Evolutionary conservation across 1,140 invertebrate genomes (phyloP).

Genomic region (Radopholus similis): DNA sequence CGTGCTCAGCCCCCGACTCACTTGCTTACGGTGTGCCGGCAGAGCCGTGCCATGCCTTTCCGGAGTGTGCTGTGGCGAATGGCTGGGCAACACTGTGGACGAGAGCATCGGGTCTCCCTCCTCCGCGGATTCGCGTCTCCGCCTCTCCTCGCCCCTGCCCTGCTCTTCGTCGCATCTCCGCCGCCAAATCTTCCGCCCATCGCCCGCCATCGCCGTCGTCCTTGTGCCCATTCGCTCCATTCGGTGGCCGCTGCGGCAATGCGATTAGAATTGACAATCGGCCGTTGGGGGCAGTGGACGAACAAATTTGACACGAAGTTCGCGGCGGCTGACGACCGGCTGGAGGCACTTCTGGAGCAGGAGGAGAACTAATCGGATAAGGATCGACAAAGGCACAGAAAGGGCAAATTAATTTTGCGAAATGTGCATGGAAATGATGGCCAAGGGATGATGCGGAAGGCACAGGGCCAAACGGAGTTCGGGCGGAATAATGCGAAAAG

Average conservation of each 20-base stretch:
- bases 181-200: background rate
- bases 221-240: too few relatives aligned
- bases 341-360: background rate
- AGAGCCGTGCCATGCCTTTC: background rate
- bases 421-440: background rate
- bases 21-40: background rate
- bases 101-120: background rate
- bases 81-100: background rate
- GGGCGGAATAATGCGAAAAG: background rate
- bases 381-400: background rate
- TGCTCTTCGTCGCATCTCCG: background rate
- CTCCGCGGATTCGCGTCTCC: background rate
- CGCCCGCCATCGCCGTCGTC: background rate
- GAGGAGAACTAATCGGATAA: background rate
- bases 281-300: background rate
- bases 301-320: too few relatives aligned
- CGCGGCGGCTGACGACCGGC: background rate
- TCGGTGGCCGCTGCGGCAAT: background rate
- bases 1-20: background rate
- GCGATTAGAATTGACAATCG: background rate
- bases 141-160: background rate
- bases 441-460: too few relatives aligned
- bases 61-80: background rate
- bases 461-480: too few relatives aligned
- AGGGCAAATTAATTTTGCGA: background rate